These are phyloP conservation scores for Chelidonichthys spinosus DNA, from an alignment of 2,797 vertebrate genomes.

Conservation along the genomic window DNA sequence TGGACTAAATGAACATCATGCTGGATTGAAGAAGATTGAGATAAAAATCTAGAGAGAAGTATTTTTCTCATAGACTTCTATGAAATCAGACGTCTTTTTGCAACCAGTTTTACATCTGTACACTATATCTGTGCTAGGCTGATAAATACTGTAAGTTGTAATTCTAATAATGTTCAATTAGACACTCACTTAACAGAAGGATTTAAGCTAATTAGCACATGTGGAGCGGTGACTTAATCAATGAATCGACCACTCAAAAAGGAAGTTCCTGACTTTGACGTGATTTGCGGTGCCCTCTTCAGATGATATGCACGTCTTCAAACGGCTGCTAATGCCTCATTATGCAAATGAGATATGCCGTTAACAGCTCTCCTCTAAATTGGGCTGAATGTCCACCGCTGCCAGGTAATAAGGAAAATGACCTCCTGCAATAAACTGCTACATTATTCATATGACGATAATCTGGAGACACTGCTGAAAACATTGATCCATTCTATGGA, in stretches of 20 bases:
- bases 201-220: background rate
- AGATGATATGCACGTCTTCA: background rate
- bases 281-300: background rate
- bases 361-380: background rate
- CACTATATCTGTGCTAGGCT: too few species aligned
- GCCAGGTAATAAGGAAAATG: conserved; percentile 10
- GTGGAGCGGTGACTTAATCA: background rate
- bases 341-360: conserved; percentile 1
- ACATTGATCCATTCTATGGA: background rate
- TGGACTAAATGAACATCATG: too few species aligned
- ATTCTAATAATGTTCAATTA: conserved; percentile 5
- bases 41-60: too few species aligned
- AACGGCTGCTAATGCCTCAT: conserved; percentile 11
- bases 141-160: too few species aligned
- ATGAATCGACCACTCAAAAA: background rate
- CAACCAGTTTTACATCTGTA: too few species aligned
- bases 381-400: conserved; percentile 1
- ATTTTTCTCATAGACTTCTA: too few species aligned
- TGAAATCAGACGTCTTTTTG: too few species aligned
- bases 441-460: conserved; percentile 8
- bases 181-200: background rate
- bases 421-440: background rate
- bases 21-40: too few species aligned
- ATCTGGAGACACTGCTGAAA: background rate
- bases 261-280: background rate